Percentiles rank a stretch among this genome's conserved stretches.
Evolutionary conservation across 1,140 invertebrate genomes (phyloP).

Genomic region (Helicoverpa armigera): DNA sequence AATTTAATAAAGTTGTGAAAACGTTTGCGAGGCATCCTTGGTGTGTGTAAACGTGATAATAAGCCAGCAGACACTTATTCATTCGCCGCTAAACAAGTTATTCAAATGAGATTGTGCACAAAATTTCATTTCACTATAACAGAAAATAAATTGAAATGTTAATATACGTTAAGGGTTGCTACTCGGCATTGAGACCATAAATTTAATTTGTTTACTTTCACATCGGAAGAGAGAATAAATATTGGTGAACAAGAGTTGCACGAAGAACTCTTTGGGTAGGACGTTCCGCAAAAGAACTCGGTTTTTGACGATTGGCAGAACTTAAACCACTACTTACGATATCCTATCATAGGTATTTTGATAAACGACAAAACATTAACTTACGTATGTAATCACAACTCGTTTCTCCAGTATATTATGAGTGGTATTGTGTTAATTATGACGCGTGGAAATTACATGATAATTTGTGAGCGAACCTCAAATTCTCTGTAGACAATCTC

Average conservation of each 20-base stretch:
- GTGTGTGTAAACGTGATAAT: constrained; percentile 35
- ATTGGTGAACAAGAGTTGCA: not conserved
- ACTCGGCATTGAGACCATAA: constrained; percentile 8
- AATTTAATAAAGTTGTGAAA: constrained; percentile 5
- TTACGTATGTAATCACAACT: not conserved
- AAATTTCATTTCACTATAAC: constrained; percentile 51
- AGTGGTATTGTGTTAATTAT: constrained; percentile 20
- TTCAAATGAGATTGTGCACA: constrained; percentile 50
- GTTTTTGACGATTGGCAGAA: not conserved
- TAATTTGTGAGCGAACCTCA: constrained; percentile 16
- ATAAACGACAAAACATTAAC: no score
- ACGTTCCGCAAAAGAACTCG: not conserved
- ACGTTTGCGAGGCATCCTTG: constrained; percentile 28
- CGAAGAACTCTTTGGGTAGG: not conserved
- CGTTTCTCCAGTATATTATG: constrained; percentile 11
- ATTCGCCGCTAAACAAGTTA: constrained; percentile 50
- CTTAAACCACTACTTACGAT: not conserved
- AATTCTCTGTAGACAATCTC: constrained; percentile 24
- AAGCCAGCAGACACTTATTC: constrained; percentile 43
- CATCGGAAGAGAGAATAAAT: constrained; percentile 16
- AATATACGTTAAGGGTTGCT: constrained; percentile 28
- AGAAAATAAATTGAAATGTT: constrained; percentile 54
- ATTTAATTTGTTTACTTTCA: constrained; percentile 33
- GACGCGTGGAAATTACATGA: constrained; percentile 14
- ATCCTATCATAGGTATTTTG: no score